A percentile compares a stretch with the other conserved stretches of the same genome.
These are phyloP conservation scores for silkworm (Bombyx mori) DNA, from an alignment of 1,140 invertebrate genomes.

Conservation along the genomic window ASM3026992v2 NC_085116.1:8275501-8276000, in stretches of 20 bases:
- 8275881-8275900: too few species aligned
- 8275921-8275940: too few species aligned
- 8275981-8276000: too few species aligned
- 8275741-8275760: constrained; percentile 60
- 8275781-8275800: constrained; percentile 6
- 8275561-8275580: constrained; percentile 71
- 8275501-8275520: constrained; percentile 58
- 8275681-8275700: constrained; percentile 71
- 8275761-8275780: constrained; percentile 36
- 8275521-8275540: constrained; percentile 51
- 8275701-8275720: constrained; percentile 69
- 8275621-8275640: constrained; percentile 43
- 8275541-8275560: constrained; percentile 69
- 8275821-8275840: too few species aligned
- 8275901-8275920: too few species aligned
- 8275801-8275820: background rate
- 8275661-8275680: constrained; percentile 70
- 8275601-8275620: constrained; percentile 62
- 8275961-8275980: too few species aligned
- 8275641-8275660: constrained; percentile 57
- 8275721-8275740: constrained; percentile 70
- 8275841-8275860: too few species aligned
- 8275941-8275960: too few species aligned
- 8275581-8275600: constrained; percentile 51
- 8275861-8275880: too few species aligned